phyloP scores from a whole-genome alignment of 1,140 invertebrate species.

The Panagrolaimus sp. region DNA sequence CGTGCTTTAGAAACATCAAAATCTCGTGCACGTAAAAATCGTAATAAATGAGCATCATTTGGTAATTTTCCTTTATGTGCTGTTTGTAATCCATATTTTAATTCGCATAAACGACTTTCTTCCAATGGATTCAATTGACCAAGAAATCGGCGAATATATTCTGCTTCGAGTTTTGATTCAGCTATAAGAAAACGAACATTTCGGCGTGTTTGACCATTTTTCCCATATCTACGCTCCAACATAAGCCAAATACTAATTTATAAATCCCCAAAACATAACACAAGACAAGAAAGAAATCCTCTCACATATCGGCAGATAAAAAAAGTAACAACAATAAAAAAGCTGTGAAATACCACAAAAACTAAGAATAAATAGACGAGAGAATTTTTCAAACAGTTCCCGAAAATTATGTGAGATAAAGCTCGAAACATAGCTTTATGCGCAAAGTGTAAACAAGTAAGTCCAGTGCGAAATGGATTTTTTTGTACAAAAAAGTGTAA shows the following conservation, averaged over 20 bases:
- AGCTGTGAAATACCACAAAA: too few relatives aligned
- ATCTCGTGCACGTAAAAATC: conserved; percentile 82
- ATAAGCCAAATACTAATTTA: conserved; percentile 18
- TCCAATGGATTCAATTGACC: conserved; percentile 82
- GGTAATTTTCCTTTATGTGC: conserved; percentile 79
- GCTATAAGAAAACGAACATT: conserved; percentile 48
- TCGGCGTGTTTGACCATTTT: conserved; percentile 30
- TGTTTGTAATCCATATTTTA: conserved; percentile 73
- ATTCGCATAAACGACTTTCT: conserved; percentile 80
- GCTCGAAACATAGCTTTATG: too few relatives aligned
- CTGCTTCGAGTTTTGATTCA: conserved; percentile 70
- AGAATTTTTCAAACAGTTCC: too few relatives aligned
- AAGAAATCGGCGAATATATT: conserved; percentile 84
- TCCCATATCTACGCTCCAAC: conserved; percentile 39
- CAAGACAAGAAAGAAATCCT: not conserved
- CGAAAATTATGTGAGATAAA: too few relatives aligned
- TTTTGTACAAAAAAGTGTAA: too few relatives aligned
- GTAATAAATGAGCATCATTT: conserved; percentile 77
- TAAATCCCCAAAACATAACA: conserved; percentile 4
- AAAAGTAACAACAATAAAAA: too few relatives aligned
- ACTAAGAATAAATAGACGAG: too few relatives aligned
- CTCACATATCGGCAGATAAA: too few relatives aligned
- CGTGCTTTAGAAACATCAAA: conserved; percentile 84
- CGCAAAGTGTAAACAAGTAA: too few relatives aligned
- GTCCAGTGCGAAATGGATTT: too few relatives aligned